phyloP scores from a whole-genome alignment of 2,113 vertebrate genomes.

The Campylomormyrus numenius region DNA sequence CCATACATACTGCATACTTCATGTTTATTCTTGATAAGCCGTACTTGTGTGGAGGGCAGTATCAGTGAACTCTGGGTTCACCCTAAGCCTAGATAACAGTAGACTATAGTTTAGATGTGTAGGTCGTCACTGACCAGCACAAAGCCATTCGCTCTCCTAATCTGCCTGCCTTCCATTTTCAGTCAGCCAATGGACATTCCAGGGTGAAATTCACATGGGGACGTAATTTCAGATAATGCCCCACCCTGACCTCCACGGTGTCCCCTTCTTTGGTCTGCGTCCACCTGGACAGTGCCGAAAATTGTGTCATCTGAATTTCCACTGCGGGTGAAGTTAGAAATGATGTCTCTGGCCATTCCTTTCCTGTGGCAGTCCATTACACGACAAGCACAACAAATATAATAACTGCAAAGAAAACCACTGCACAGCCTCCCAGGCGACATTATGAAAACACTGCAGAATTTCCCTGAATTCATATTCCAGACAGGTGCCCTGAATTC shows the following conservation, averaged over 20 bases:
- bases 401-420: background rate
- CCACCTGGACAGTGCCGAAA: conserved; percentile 35
- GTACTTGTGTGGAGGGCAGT: conserved; percentile 22
- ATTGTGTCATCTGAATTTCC: conserved; percentile 56
- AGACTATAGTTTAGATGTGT: background rate
- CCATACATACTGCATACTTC: conserved; percentile 1
- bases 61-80: conserved; percentile 9
- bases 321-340: conserved; percentile 58
- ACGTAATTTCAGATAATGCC: conserved; percentile 40
- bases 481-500: background rate
- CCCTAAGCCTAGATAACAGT: conserved; percentile 26
- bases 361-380: conserved; percentile 56
- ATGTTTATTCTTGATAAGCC: conserved; percentile 23
- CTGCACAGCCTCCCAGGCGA: background rate
- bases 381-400: conserved; percentile 28
- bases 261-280: conserved; percentile 43
- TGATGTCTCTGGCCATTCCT: conserved; percentile 51
- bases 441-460: background rate
- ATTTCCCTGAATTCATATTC: conserved; percentile 1
- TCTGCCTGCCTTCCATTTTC: conserved; percentile 10
- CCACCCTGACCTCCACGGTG: conserved; percentile 52
- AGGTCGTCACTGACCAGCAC: conserved; percentile 22
- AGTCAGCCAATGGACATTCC: background rate
- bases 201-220: background rate
- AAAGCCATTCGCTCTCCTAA: conserved; percentile 9